Evolutionary conservation across 1,140 invertebrate genomes (phyloP).

Genomic region (Philaenus spumarius): DNA sequence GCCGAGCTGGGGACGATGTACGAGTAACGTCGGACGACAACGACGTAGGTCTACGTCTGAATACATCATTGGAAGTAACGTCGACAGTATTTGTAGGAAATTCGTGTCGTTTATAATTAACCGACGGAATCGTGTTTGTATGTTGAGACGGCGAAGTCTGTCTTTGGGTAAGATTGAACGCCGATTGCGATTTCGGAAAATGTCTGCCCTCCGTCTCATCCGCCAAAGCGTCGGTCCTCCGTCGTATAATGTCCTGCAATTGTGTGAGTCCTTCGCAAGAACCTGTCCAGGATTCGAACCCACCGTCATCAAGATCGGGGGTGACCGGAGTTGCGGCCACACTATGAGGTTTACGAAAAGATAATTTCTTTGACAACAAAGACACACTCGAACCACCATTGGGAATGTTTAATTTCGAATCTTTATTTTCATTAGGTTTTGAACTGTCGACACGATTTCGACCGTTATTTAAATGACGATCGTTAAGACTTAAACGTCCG

Average conservation of each 20-base stretch:
- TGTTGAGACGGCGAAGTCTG: background rate
- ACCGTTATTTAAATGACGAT: constrained; percentile 25
- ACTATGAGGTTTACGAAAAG: constrained; percentile 20
- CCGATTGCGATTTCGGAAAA: constrained; percentile 20
- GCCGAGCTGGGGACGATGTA: constrained; percentile 21
- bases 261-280: constrained; percentile 27
- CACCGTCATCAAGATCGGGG: constrained; percentile 25
- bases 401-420: background rate
- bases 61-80: constrained; percentile 30
- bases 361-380: constrained; percentile 14
- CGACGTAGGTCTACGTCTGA: constrained; percentile 18
- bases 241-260: constrained; percentile 36
- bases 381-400: constrained; percentile 15
- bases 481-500: constrained; percentile 40
- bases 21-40: background rate
- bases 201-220: constrained; percentile 10
- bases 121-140: background rate
- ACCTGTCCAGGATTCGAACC: constrained; percentile 23
- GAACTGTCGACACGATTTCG: background rate
- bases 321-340: constrained; percentile 19
- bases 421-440: background rate
- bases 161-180: constrained; percentile 9
- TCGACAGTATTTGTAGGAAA: constrained; percentile 31
- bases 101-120: constrained; percentile 27
- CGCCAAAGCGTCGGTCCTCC: constrained; percentile 14